These are phyloP conservation scores for Merluccius polli DNA, from an alignment of 2,797 vertebrate species.

Conservation along the genomic window DNA sequence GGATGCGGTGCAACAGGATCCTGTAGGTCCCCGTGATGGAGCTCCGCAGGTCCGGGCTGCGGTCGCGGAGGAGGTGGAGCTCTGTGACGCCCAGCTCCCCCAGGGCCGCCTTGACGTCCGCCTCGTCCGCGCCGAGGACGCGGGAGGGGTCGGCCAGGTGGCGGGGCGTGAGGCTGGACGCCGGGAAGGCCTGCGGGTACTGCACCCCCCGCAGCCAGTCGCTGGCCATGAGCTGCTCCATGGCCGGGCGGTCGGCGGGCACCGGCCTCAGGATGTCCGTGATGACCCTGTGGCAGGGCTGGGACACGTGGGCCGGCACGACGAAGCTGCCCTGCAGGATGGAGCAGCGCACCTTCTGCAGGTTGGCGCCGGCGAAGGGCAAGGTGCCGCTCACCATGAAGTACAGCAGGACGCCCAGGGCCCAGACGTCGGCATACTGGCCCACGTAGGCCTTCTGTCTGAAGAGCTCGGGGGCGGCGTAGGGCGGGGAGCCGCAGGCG, in stretches of 20 bases:
- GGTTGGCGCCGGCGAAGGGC: slow-evolving; percentile 64
- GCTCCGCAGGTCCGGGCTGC: slow-evolving; percentile 51
- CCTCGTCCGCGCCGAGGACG: slow-evolving; percentile 54
- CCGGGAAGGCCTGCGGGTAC: slow-evolving; percentile 49
- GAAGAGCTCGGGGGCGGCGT: slow-evolving; percentile 74
- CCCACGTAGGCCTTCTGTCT: slow-evolving; percentile 61
- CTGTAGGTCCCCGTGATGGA: slow-evolving; percentile 66
- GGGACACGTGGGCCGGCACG: slow-evolving; percentile 59
- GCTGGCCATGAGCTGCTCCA: slow-evolving; percentile 54
- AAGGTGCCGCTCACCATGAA: slow-evolving; percentile 69
- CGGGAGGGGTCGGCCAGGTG: slow-evolving; percentile 44
- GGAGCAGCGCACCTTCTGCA: slow-evolving; percentile 53
- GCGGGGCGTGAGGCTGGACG: slow-evolving; percentile 39
- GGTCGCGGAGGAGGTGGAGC: slow-evolving; percentile 56
- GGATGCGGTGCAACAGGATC: slow-evolving; percentile 67
- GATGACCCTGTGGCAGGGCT: slow-evolving; percentile 63
- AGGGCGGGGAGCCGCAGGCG: slow-evolving; percentile 74
- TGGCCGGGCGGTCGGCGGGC: slow-evolving; percentile 58
- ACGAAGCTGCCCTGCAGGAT: slow-evolving; percentile 68
- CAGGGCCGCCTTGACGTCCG: slow-evolving; percentile 53
- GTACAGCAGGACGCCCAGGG: slow-evolving; percentile 71
- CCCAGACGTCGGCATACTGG: slow-evolving; percentile 67
- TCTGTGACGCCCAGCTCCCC: slow-evolving; percentile 63
- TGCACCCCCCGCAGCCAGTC: slow-evolving; percentile 64
- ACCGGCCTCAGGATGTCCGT: slow-evolving; percentile 57